Conservation (phyloP, 1,140 invertebrate genomes). For the Lerema accius region DNA sequence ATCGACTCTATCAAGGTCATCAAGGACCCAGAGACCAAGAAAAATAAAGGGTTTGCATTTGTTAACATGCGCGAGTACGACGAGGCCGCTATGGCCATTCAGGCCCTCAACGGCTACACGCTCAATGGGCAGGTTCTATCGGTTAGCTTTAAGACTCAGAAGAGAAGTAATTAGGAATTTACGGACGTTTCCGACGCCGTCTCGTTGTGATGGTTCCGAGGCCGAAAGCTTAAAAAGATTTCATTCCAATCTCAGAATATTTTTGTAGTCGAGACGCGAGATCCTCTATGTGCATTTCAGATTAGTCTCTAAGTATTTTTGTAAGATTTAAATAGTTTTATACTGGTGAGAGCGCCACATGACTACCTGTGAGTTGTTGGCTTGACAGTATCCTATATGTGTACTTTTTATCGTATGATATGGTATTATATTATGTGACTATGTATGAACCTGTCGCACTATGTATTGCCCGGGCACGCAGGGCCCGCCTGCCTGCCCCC, state of each 20-base stretch:
- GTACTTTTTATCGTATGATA: slow-evolving; percentile 77
- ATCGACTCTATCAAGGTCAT: slow-evolving; percentile 99
- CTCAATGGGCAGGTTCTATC: slow-evolving; percentile 98
- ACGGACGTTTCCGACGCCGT: slow-evolving; percentile 68
- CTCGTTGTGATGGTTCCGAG: slow-evolving; percentile 67
- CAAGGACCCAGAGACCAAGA: slow-evolving; percentile 98
- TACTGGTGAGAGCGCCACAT: slow-evolving; percentile 78
- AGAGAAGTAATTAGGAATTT: slow-evolving; percentile 80
- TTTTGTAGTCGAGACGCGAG: slow-evolving; percentile 80
- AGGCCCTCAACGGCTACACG: slow-evolving; percentile 98
- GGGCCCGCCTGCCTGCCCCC: slow-evolving; percentile 56
- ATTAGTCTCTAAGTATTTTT: slow-evolving; percentile 82
- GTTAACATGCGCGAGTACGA: slow-evolving; percentile 99
- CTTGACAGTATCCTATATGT: slow-evolving; percentile 81
- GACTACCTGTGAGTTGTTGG: slow-evolving; percentile 79
- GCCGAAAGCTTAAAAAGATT: slow-evolving; percentile 76
- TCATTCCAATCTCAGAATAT: slow-evolving; percentile 83
- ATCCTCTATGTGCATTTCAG: slow-evolving; percentile 80
- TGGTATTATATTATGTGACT: slow-evolving; percentile 78
- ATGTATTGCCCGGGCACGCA: slow-evolving; percentile 59
- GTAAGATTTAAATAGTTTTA: slow-evolving; percentile 81
- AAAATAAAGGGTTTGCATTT: slow-evolving; percentile 99
- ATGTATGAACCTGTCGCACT: slow-evolving; percentile 75
- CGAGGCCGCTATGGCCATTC: slow-evolving; percentile 98
- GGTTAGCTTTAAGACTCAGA: slow-evolving; percentile 98